A percentile compares a stretch with the other conserved stretches of the same genome.
These are phyloP conservation scores for Eupithecia insigniata DNA, from an alignment of 2,888 invertebrate genomes.

Conservation along the genomic window DNA sequence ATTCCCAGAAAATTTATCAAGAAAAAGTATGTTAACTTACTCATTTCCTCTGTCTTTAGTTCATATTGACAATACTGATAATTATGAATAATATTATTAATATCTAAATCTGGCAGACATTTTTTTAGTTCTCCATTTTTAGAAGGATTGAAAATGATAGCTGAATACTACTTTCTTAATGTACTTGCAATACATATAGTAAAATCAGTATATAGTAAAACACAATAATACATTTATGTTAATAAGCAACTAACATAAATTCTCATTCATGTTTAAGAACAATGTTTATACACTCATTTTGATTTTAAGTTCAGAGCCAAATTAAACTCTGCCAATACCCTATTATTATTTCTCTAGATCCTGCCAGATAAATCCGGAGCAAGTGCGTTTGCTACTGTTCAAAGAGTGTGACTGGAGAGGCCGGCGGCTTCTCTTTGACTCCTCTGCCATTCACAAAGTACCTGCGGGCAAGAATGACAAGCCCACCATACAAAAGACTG, in stretches of 20 bases:
- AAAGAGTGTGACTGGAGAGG: slow-evolving; percentile 94
- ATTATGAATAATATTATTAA: not conserved
- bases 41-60: slow-evolving; percentile 12
- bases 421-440: slow-evolving; percentile 92
- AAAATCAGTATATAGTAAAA: too few species aligned
- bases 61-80: not conserved
- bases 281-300: not conserved
- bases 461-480: slow-evolving; percentile 75
- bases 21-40: not conserved
- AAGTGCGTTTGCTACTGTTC: slow-evolving; percentile 92
- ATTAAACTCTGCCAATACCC: not conserved
- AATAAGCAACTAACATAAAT: too few species aligned
- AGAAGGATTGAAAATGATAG: too few species aligned
- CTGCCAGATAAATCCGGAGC: slow-evolving; percentile 87
- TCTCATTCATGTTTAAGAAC: not conserved
- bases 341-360: slow-evolving; percentile 59
- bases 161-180: not conserved
- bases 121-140: too few species aligned
- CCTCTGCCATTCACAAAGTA: slow-evolving; percentile 87
- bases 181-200: too few species aligned
- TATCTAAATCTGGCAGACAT: not conserved
- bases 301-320: not conserved
- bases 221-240: too few species aligned
- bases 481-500: slow-evolving; percentile 59
- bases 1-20: not conserved